Base-by-base conservation (phyloP, 1,140 invertebrate genomes). In the Drosophila kikkawai region DNA sequence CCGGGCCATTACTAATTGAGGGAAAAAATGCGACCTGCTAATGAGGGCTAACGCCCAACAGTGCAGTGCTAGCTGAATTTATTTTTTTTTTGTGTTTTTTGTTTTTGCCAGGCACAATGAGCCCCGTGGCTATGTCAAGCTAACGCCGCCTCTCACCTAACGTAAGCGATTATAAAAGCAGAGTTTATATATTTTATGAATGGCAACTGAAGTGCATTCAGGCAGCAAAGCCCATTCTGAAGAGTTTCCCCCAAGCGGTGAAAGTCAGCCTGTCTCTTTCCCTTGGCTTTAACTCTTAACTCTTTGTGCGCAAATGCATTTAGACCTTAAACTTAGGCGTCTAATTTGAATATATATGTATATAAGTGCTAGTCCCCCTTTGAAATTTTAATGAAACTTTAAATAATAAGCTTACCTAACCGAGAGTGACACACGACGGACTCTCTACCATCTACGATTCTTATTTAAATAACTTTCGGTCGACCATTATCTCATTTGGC, bases 341-440 rank as follows among this genome's bases (percentile, higher is more conserved):
- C 17, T 55, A 65, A 65, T 65, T 34, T 67, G 37, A 66, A 44
- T 65, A 19, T 47, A 22, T 26, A n/a, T 22, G 17, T 8, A 7
- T 12, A 4, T 19, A 11, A 22, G 2, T 19, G n/a, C 15, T 29
- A 22, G 7, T 1, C 0, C 48, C 12, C 44, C 45, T 37, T 68
- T 44, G 45, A 65, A 36, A 51, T 50, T 69, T 65, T 69, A 69
- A 69, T 68, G 39, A 55, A 44, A 56, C 66, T 56, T 39, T 37
- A 22, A 68, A 69, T 32, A 50, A 60, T 41, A 50, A 22, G 66
- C 59, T 69, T 68, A 64, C 34, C 60, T 68, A 70, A 68, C 64
- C 51, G 19, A 55, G 34, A 56, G 29, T 47, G 48, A 47, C 67
- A 68, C 22, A 47, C n/a, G 29, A 32, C 15, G 9, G 13, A 51